Base-by-base conservation (phyloP, 2,113 vertebrate genomes). In the Spermophilus dauricus region DNA sequence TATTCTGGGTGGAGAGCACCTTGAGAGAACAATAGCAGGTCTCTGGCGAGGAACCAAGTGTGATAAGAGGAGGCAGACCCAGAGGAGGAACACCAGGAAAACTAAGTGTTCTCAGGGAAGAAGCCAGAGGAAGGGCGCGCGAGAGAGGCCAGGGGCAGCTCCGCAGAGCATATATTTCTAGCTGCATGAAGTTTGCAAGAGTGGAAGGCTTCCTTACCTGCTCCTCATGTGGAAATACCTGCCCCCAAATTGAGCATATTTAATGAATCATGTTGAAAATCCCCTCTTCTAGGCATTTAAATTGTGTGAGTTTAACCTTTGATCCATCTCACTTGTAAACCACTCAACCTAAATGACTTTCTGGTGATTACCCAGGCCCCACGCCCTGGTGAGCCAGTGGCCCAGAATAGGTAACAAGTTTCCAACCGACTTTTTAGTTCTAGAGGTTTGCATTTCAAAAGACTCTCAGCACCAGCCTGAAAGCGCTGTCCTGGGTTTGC, bases 361-460 rank as follows among this genome's bases (percentile, higher is more conserved):
- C 65, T 0, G 28, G 94, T 93, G 90, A 94, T 82, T 67, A 70
- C 88, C 82, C 87, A 45, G 45, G 45, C 45, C 61, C 63, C 5
- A 8, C 1, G 72, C n/a, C 67, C 4, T 92, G 39, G 75, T 76
- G 92, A 96, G 87, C 61, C 84, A 28, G 28, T 73, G 65, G 26
- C 91, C 80, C 53, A 42, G 76, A 90, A 95, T 51, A 97, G 89
- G 95, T 93, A 91, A 81, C 58, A 70, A 42, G 72, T 84, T 96
- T 91, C 91, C 45, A 61, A 63, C 61, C 7, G 24, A 13, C 70
- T 82, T 56, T 53, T 91, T 30, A 24, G 67, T 67, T 77, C 63
- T 34, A 26, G 80, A 94, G 91, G 84, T 89, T 95, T 95, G 92
- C 86, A 75, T 96, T 97, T 97, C 76, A 86, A 92, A 93, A 90